Evolutionary conservation across 2,797 vertebrate species (phyloP), one percentile per base, ranked within the genome.

Genomic region (Pelochelys cantorii): DNA sequence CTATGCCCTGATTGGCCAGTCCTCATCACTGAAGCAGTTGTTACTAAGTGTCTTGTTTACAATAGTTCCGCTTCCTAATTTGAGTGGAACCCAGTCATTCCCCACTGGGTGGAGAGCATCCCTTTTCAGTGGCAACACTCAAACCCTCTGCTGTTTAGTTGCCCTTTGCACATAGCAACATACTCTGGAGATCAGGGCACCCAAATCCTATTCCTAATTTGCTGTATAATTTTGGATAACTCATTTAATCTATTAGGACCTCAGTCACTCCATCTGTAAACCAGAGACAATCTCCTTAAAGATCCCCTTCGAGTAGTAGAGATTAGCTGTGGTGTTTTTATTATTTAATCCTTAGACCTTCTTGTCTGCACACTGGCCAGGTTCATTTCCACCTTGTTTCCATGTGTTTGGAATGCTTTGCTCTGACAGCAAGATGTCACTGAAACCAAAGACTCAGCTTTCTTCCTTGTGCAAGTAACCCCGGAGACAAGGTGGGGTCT

Each of bases 41-140:
- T 71, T 12, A 56, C 2, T 4, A 6, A 11, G 22, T 5, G 5
- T 0, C 0, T 3, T 65, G 29, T n/a, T 42, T 55, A 37, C 53
- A 48, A 79, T 34, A 91, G 54, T 53, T 23, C 5, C 57, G 54
- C 87, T 42, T 31, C 75, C 88, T 79, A 53, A 71, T 86, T 31
- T 7, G 31, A 31, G 29, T 18, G 62, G 31, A 65, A 65, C 31
- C 62, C 62, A 65, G 17, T 65, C 31, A 31, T 10, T 68, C 18
- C 65, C 15, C 65, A n/a, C 17, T n/a, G 9, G 65, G 65, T 34
- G n/a, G 17, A 68, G 9, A 34, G 65, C n/a, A 34, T 68, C 31
- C 17, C 65, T 68, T 68, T 68, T 68, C 18, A 20, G 17, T 68
- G n/a, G 65, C 65, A 34, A 48, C 37, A 48, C 42, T 8, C 71